Evolutionary conservation across 2,888 invertebrate genomes (phyloP), one percentile per base, ranked within the genome.

Genomic region (Hypomecis punctinalis): DNA sequence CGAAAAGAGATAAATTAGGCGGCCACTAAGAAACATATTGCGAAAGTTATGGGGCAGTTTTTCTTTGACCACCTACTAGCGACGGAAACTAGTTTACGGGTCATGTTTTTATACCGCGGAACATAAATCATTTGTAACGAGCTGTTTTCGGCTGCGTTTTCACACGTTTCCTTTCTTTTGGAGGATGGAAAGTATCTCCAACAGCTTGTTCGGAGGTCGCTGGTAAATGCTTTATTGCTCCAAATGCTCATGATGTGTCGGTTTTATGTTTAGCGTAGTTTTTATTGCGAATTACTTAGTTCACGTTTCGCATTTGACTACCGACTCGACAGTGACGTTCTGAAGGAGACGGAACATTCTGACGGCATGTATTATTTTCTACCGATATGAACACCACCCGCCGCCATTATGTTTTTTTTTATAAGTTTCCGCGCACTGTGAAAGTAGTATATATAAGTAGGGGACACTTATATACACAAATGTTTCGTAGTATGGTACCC

Each of bases 121-220:
- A 75, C 83, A 88, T 91, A 90, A 90, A 91, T 90, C 90, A 90
- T 88, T 71, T 81, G 81, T 88, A 87, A 90, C 89, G 88, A 90
- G 83, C 78, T 73, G 78, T 67, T 78, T 80, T 83, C 85, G 78
- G 76, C 74, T 77, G 80, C 77, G 79, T 85, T 88, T 89, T 89
- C 85, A 83, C 89, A 84, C 87, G 82, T 87, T 88, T 89, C 83
- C 84, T 83, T 83, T 75, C 69, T 74, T 69, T 65, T 52, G 67
- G 73, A 74, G 66, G 74, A 70, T 78, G 72, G 23, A 68, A 70
- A 74, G 76, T 74, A 72, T 72, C 75, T 71, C 68, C 71, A 67
- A 59, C 59, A 51, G 66, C 62, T 80, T 74, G 47, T 72, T 68
- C 71, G 69, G 71, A 66, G 65, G 71, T 46, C 60, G 61, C 61